A percentile compares a stretch with the other conserved stretches of the same genome.
Conservation (phyloP, 2,113 vertebrate genomes). For the Triplophysa rosa region DNA sequence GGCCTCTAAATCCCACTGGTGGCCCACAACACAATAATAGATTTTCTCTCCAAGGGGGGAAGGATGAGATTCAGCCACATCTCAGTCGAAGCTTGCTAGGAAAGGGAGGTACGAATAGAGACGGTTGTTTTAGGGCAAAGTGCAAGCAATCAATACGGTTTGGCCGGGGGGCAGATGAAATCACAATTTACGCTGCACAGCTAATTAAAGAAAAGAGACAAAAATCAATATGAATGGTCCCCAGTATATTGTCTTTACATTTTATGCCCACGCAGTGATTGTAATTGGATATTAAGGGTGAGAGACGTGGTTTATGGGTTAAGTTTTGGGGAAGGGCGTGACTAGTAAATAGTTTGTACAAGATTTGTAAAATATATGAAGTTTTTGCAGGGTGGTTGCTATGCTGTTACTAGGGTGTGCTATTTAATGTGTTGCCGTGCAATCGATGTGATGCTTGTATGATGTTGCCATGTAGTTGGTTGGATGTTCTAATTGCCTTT, state of each 20-base stretch:
- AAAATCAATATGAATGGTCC: slow-evolving; percentile 64
- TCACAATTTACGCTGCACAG: slow-evolving; percentile 51
- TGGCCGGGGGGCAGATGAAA: slow-evolving; percentile 57
- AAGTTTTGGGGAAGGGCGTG: not conserved
- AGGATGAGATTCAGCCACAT: slow-evolving; percentile 72
- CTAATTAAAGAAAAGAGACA: slow-evolving; percentile 65
- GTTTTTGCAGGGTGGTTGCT: no score
- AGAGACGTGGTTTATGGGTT: not conserved
- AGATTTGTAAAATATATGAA: no score
- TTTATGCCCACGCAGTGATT: slow-evolving; percentile 30
- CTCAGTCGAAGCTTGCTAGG: slow-evolving; percentile 68
- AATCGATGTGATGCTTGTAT: no score
- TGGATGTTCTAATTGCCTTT: no score
- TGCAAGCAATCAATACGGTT: slow-evolving; percentile 65
- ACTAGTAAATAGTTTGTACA: no score
- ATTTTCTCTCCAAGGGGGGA: slow-evolving; percentile 62
- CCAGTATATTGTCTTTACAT: slow-evolving; percentile 46
- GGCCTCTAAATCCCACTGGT: slow-evolving; percentile 57
- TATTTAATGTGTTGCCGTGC: no score
- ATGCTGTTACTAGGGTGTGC: no score
- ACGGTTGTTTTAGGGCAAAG: slow-evolving; percentile 60
- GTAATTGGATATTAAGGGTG: slow-evolving; percentile 33
- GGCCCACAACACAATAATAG: slow-evolving; percentile 64
- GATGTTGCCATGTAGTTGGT: no score
- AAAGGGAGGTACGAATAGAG: slow-evolving; percentile 54